Evolutionary conservation across 2,113 vertebrate species (phyloP).

Genomic region (Mesembrinibis cayennensis): DNA sequence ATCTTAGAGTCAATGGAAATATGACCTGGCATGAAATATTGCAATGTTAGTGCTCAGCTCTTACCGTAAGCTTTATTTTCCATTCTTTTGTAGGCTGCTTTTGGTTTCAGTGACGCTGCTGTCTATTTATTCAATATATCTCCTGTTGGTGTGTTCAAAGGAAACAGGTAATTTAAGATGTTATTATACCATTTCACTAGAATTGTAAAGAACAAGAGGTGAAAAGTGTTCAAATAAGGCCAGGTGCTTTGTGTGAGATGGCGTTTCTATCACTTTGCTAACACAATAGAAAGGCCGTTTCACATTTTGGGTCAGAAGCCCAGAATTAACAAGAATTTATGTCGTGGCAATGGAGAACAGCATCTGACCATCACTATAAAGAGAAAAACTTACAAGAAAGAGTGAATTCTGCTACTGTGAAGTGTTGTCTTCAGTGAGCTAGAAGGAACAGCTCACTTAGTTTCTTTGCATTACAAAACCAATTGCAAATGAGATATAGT

Average conservation of each 20-base stretch:
- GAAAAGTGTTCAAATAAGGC: background rate
- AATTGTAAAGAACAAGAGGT: background rate
- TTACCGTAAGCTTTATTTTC: slow-evolving; percentile 1
- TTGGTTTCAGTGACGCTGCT: slow-evolving; percentile 76
- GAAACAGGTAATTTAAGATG: slow-evolving; percentile 77
- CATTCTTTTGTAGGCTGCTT: slow-evolving; percentile 74
- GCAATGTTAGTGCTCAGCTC: background rate
- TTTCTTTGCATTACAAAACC: background rate
- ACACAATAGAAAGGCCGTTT: background rate
- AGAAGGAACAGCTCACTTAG: background rate
- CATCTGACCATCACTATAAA: background rate
- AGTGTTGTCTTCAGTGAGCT: background rate
- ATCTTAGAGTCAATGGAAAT: background rate
- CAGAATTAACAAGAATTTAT: background rate
- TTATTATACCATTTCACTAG: background rate
- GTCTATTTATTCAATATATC: slow-evolving; percentile 83
- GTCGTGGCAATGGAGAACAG: background rate
- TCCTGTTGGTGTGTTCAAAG: slow-evolving; percentile 78
- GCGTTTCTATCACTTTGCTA: background rate
- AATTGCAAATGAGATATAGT: background rate
- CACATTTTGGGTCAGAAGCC: background rate
- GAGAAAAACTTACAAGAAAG: background rate
- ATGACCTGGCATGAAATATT: background rate
- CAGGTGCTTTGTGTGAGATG: background rate
- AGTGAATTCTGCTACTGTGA: background rate